Evolutionary conservation across 2,113 vertebrate genomes (phyloP).

Genomic region (Ceratotherium simum): DNA sequence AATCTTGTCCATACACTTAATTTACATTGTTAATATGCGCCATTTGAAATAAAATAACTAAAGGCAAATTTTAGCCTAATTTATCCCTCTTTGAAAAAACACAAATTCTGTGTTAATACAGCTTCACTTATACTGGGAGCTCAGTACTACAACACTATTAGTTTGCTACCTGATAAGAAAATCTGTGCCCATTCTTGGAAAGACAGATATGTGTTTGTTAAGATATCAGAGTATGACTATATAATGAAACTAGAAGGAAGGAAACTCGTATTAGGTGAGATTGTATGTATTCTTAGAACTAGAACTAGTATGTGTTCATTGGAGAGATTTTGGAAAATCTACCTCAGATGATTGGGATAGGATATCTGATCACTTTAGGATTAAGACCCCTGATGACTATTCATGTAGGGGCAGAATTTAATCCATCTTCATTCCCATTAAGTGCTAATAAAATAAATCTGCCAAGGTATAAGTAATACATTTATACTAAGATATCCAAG

Average conservation of each 20-base stretch:
- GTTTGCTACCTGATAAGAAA: background rate
- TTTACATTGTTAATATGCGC: background rate
- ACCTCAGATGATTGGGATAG: background rate
- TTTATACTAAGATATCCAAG: background rate
- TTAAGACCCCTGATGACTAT: background rate
- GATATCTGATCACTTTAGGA: background rate
- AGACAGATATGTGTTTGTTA: background rate
- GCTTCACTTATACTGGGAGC: background rate
- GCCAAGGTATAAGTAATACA: background rate
- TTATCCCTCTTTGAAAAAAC: background rate
- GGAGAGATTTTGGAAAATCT: constrained; percentile 17
- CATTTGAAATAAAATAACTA: constrained; percentile 41
- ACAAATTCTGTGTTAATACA: background rate
- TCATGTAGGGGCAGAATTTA: background rate
- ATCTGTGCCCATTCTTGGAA: background rate
- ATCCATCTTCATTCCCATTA: background rate
- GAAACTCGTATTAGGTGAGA: background rate
- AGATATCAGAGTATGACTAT: background rate
- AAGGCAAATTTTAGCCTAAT: background rate
- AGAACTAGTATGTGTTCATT: background rate
- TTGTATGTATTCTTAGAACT: background rate
- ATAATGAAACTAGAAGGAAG: background rate
- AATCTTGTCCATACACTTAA: background rate
- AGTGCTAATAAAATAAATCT: background rate
- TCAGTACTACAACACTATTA: background rate